phyloP scores from a whole-genome alignment of 2,113 vertebrate species.

The Camelus bactrianus region DNA sequence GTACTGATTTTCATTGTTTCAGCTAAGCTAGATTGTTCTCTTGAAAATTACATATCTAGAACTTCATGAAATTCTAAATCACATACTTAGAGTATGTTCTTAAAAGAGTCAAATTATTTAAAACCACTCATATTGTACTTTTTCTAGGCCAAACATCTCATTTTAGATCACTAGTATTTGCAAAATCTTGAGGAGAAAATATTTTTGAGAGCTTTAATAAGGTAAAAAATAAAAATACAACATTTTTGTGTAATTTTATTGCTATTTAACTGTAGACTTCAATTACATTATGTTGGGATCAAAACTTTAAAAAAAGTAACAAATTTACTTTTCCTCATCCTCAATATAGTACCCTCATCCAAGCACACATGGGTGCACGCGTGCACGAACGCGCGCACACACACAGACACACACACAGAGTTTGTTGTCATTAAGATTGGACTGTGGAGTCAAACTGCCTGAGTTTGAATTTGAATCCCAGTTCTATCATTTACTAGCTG shows the following conservation, averaged over 20 bases:
- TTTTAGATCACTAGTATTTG: constrained; percentile 63
- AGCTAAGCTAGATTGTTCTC: constrained; percentile 78
- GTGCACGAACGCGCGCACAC: background rate
- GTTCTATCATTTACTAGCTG: background rate
- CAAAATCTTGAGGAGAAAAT: constrained; percentile 70
- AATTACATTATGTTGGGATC: background rate
- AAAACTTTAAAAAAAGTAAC: constrained; percentile 32
- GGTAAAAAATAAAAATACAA: background rate
- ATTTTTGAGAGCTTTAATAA: constrained; percentile 64
- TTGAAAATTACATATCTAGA: constrained; percentile 78
- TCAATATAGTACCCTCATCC: background rate
- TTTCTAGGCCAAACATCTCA: constrained; percentile 58
- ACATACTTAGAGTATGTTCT: constrained; percentile 72
- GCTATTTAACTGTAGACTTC: background rate
- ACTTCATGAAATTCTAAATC: constrained; percentile 84
- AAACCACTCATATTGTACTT: constrained; percentile 65
- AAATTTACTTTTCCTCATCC: background rate
- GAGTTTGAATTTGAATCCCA: background rate
- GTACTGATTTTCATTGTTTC: constrained; percentile 84
- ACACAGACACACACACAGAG: background rate
- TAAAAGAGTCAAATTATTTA: constrained; percentile 77
- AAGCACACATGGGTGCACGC: background rate
- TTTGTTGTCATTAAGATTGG: background rate
- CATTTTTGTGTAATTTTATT: constrained; percentile 76
- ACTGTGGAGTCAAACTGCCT: background rate